Evolutionary conservation across 2,888 invertebrate genomes (phyloP), one percentile per base, ranked within the genome.

Genomic region (Terebella lapidaria): DNA sequence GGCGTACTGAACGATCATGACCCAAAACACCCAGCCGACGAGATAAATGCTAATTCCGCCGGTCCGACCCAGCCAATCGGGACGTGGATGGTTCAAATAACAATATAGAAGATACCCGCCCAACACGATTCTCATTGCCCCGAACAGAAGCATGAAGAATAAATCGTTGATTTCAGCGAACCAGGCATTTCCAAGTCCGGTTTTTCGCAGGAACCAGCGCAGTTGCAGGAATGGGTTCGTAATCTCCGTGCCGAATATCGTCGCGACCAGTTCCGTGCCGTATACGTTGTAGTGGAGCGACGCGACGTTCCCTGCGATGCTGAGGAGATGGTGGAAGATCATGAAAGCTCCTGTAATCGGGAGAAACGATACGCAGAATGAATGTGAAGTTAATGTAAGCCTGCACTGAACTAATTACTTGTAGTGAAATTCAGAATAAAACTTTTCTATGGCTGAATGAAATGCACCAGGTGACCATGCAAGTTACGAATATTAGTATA

Each of bases 151-250:
- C 68, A 80, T 74, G 64, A 80, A 80, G 5, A 69, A 52, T 24
- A 70, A 47, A 59, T 78, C 77, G 27, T 75, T 72, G 15, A 72
- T n/a, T 29, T 75, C 73, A 0, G 70, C 75, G 2, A 70, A 59
- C 27, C 66, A 25, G 1, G 73, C 71, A 29, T 72, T 59, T 28
- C 74, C 69, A 18, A 61, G 63, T 3, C 71, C 71, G 0, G 70
- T 66, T 28, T 75, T 70, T 15, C 60, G 59, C 29, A 69, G 47
- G 28, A 68, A 68, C 78, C 79, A 80, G 1, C 80, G 72, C n/a
- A 72, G 29, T 66, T 80, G 80, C 10, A 80, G 70, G 3, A 80
- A 66, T 0, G 80, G 80, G 61, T 79, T 80, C 46, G 78, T 75
- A 22, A 76, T 59, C 63, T 80, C 80, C 0, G 76, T 71, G 1